Percentiles rank a stretch among this genome's conserved stretches.
These are phyloP conservation scores for Oligia latruncula DNA, from an alignment of 2,888 invertebrate species.

Conservation along the genomic window DNA sequence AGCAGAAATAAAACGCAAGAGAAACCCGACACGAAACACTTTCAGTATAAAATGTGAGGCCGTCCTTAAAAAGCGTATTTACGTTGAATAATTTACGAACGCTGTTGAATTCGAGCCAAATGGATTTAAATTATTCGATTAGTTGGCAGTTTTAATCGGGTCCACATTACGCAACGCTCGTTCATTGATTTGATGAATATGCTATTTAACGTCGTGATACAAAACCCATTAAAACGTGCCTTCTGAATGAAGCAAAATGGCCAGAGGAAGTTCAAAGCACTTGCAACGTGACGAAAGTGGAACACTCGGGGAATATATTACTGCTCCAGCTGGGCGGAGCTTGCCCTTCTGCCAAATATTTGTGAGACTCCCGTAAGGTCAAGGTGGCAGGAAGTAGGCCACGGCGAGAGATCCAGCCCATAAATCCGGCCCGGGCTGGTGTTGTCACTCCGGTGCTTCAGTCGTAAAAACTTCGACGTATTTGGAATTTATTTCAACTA, in stretches of 20 bases:
- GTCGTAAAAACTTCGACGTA: conserved; percentile 58
- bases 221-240: conserved; percentile 31
- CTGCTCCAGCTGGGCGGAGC: conserved; percentile 55
- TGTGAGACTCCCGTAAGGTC: conserved; percentile 59
- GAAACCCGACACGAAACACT: conserved; percentile 26
- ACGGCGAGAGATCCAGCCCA: conserved; percentile 37
- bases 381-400: conserved; percentile 62
- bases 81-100: conserved; percentile 56
- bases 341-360: conserved; percentile 64
- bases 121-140: conserved; percentile 64
- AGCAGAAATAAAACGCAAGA: conserved; percentile 42
- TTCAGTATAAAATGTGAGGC: conserved; percentile 38
- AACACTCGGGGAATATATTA: conserved; percentile 62
- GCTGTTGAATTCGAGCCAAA: conserved; percentile 57
- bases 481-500: conserved; percentile 56
- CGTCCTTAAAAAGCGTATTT: conserved; percentile 43
- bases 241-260: conserved; percentile 43
- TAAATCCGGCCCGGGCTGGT: conserved; percentile 52
- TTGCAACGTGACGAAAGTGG: conserved; percentile 56
- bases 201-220: conserved; percentile 44
- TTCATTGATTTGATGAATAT: conserved; percentile 64
- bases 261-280: conserved; percentile 47
- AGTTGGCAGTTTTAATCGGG: conserved; percentile 60
- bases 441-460: conserved; percentile 60
- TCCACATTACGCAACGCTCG: conserved; percentile 54